Evolutionary conservation across 2,113 vertebrate genomes (phyloP).

Genomic region (Toxotes jaculatrix): DNA sequence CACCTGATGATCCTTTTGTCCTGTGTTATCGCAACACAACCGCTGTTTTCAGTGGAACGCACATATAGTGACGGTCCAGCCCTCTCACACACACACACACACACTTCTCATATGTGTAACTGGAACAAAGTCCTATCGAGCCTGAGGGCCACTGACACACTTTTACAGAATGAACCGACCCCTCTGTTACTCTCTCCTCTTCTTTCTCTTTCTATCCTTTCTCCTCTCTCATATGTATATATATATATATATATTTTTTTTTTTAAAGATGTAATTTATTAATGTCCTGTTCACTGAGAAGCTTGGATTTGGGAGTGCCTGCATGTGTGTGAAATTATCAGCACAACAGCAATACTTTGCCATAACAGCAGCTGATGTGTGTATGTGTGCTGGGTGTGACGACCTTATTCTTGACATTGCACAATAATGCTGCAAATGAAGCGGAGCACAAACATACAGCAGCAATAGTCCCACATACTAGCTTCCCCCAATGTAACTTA

Average conservation of each 20-base stretch:
- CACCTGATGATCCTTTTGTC: constrained; percentile 51
- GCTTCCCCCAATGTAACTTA: background rate
- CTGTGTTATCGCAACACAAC: constrained; percentile 25
- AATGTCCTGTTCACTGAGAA: no score
- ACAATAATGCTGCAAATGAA: constrained; percentile 34
- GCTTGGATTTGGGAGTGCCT: constrained; percentile 12
- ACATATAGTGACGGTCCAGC: background rate
- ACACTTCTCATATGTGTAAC: constrained; percentile 25
- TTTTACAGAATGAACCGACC: constrained; percentile 32
- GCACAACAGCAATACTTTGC: constrained; percentile 34
- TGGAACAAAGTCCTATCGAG: constrained; percentile 52
- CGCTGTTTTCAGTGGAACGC: background rate
- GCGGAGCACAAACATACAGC: constrained; percentile 27
- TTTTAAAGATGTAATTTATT: background rate
- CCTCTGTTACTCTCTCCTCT: background rate
- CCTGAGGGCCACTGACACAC: constrained; percentile 51
- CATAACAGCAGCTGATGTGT: constrained; percentile 41
- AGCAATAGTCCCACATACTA: background rate
- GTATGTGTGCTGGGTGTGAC: constrained; percentile 54
- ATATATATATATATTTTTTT: no score
- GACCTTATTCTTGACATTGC: constrained; percentile 66
- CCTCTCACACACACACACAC: background rate
- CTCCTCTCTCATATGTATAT: no score
- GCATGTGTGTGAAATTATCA: constrained; percentile 17
- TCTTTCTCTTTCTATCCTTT: background rate